Base-by-base conservation (phyloP, 2,888 invertebrate genomes). In the Sinotaia quadrata region DNA sequence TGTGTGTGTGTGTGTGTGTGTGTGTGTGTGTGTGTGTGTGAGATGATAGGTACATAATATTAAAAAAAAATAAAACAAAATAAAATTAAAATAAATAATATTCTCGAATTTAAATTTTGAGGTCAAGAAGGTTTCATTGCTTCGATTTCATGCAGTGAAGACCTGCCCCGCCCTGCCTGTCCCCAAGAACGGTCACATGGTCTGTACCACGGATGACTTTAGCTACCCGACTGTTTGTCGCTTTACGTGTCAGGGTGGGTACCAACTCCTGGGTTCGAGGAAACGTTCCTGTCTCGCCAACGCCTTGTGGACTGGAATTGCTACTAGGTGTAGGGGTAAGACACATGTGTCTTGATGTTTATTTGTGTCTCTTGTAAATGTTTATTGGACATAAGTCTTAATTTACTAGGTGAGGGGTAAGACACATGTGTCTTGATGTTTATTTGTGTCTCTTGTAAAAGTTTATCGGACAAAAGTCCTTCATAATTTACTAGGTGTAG, bases 231-330 rank as follows among this genome's bases (percentile, higher is more conserved):
- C 93, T 0, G 91, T 91, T 56, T 93, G 93, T 78, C 89, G 89
- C 41, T 92, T 92, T 80, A 89, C 89, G 18, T 93, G 93, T 80
- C 90, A 91, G 68, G 87, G 89, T n/a, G 93, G 93, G 0, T 91
- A 90, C 82, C 90, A 90, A 75, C 86, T 93, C 57, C 91, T 92
- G 27, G 93, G 93, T 0, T 92, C 93, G 21, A 89, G 89, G 72
- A 90, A 90, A 72, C 87, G 93, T 47, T 91, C 91, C 34, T 93
- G 93, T 79, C 87, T 93, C 54, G 92, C 93, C 0, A 88, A 92
- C 54, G 91, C 92, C 0, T 90, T 91, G 81, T 93, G 93, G 93
- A 92, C 92, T 79, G 93, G 93, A 2, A 87, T 93, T 15, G 91
- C 91, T 73, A 91, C 91, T 0, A 89, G 91, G 58, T 93, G 93